Evolutionary conservation across 2,113 vertebrate genomes (phyloP).

Genomic region (Oceanodroma tethys): DNA sequence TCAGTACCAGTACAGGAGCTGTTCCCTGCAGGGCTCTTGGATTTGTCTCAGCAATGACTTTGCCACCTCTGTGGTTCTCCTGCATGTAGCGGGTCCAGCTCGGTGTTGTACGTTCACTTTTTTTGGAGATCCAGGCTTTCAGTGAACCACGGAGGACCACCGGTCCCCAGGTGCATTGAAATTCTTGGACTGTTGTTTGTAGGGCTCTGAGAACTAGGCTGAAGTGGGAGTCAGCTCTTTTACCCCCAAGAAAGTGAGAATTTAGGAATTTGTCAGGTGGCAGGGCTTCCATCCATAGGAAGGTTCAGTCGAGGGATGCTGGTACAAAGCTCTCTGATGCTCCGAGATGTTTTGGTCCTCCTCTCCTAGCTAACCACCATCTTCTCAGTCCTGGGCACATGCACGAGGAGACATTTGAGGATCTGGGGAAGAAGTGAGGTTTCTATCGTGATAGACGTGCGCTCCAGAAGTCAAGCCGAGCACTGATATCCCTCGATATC

Average conservation of each 20-base stretch:
- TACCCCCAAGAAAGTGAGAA: background rate
- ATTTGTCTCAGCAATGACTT: background rate
- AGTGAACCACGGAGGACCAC: background rate
- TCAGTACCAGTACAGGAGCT: background rate
- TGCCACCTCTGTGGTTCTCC: background rate
- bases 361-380: background rate
- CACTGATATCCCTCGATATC: fast-evolving
- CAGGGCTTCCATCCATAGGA: background rate
- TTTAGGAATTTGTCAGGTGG: background rate
- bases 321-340: background rate
- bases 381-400: fast-evolving
- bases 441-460: fast-evolving
- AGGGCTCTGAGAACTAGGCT: too few relatives aligned
- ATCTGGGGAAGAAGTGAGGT: background rate
- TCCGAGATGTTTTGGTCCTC: background rate
- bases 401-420: fast-evolving
- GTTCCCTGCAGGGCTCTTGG: background rate
- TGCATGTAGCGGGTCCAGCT: background rate
- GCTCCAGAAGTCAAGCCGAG: background rate
- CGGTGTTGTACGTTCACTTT: fast-evolving
- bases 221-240: background rate
- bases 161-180: background rate
- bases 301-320: background rate
- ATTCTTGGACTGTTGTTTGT: background rate
- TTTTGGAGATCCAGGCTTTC: background rate